Evolutionary conservation across 1,140 invertebrate genomes (phyloP).

Genomic region (Macrocentrus cingulum): DNA sequence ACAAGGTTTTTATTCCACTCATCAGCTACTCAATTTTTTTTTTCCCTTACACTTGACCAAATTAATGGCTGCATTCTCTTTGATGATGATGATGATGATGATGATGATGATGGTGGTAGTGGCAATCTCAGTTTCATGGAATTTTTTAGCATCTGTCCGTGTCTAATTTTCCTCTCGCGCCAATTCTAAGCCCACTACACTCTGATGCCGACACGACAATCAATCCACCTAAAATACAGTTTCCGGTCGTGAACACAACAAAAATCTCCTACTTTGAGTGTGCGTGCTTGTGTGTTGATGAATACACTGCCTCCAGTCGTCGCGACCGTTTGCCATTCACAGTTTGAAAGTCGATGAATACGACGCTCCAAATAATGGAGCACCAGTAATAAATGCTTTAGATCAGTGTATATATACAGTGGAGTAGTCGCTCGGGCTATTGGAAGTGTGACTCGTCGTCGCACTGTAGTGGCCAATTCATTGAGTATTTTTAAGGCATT

Average conservation of each 20-base stretch:
- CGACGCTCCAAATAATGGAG: not conserved
- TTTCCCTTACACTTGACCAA: too few relatives aligned
- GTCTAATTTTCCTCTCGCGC: conserved; percentile 35
- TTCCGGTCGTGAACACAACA: conserved; percentile 8
- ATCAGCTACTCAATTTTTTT: too few relatives aligned
- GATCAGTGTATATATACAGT: too few relatives aligned
- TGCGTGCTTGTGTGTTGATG: conserved; percentile 28
- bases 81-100: too few relatives aligned
- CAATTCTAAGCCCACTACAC: not conserved
- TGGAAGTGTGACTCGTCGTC: conserved; percentile 32
- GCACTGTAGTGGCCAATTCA: conserved; percentile 48
- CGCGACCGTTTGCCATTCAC: too few relatives aligned
- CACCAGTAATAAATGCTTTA: too few relatives aligned
- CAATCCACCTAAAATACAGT: not conserved
- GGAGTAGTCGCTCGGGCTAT: too few relatives aligned
- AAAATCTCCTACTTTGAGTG: conserved; percentile 26
- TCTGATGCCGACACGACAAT: conserved; percentile 22
- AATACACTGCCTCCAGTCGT: too few relatives aligned
- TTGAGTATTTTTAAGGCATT: conserved; percentile 46
- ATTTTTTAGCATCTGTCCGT: conserved; percentile 38
- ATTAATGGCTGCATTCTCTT: too few relatives aligned
- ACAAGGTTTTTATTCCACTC: too few relatives aligned
- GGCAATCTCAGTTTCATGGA: conserved; percentile 9
- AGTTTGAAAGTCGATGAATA: conserved; percentile 1
- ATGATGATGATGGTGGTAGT: too few relatives aligned